Conservation (phyloP, 2,113 vertebrate genomes). For the Echinops telfairi region DNA sequence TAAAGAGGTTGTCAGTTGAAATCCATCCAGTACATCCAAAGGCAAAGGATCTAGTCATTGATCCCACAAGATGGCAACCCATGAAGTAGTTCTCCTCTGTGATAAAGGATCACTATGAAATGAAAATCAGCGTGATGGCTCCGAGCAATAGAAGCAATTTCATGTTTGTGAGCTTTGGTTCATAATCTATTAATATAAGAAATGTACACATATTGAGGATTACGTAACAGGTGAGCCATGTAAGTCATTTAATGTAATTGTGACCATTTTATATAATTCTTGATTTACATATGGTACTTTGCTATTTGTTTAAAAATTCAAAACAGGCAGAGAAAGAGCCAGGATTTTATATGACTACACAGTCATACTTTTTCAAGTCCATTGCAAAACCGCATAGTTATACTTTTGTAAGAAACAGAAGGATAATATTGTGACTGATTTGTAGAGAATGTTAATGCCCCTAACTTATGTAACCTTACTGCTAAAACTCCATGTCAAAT, state of each 20-base stretch:
- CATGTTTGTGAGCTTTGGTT: background rate
- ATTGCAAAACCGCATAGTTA: background rate
- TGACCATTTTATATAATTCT: background rate
- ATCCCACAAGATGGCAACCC: background rate
- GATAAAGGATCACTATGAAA: background rate
- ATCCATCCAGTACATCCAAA: background rate
- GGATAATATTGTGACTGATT: background rate
- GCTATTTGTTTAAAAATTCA: background rate
- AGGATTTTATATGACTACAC: background rate
- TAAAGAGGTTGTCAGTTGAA: background rate
- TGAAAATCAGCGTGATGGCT: background rate
- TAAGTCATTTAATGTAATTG: background rate
- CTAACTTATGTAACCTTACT: background rate
- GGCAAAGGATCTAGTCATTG: background rate
- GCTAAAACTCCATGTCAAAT: background rate
- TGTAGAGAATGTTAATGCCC: background rate
- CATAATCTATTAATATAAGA: background rate
- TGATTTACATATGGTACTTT: background rate
- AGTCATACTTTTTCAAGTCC: background rate
- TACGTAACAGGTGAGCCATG: background rate
- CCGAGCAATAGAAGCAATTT: background rate
- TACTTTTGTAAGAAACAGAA: background rate
- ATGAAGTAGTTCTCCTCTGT: background rate
- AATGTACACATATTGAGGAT: background rate
- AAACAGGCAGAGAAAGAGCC: background rate